Conservation (phyloP, 2,888 invertebrate genomes). For the Melinaea menophilus region DNA sequence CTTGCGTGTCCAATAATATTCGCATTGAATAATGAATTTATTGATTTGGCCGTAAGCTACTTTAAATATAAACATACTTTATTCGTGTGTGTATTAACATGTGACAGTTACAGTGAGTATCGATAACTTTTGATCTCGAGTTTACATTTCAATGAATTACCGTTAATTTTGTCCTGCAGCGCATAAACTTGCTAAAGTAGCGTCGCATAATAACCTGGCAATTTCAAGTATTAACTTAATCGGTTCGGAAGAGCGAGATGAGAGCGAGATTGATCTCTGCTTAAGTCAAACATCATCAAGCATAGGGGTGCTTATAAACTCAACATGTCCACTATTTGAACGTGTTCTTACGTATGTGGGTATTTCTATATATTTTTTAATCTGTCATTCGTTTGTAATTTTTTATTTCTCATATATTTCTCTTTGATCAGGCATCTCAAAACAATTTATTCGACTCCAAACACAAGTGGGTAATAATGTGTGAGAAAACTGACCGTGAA, state of each 20-base stretch:
- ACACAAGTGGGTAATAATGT: slow-evolving; percentile 52
- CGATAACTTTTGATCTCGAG: neutral
- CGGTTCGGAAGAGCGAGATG: neutral
- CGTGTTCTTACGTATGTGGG: slow-evolving; percentile 45
- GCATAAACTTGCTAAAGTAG: slow-evolving; percentile 11
- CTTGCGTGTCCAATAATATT: slow-evolving; percentile 26
- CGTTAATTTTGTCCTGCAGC: neutral
- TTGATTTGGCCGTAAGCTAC: slow-evolving; percentile 41
- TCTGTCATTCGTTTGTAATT: neutral
- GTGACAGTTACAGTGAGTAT: slow-evolving; percentile 28
- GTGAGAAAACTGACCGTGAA: slow-evolving; percentile 8
- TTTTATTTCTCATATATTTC: neutral
- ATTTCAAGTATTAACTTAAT: slow-evolving; percentile 13
- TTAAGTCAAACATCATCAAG: slow-evolving; percentile 19
- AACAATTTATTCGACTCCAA: slow-evolving; percentile 41
- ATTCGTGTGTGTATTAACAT: slow-evolving; percentile 43
- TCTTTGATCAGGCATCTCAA: slow-evolving; percentile 45
- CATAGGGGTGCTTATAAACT: slow-evolving; percentile 38
- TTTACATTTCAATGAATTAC: neutral
- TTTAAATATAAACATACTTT: slow-evolving; percentile 36
- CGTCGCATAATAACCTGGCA: slow-evolving; percentile 10
- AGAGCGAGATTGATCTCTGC: slow-evolving; percentile 19
- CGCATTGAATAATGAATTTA: slow-evolving; percentile 27
- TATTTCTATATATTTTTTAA: slow-evolving; percentile 18
- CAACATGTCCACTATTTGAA: slow-evolving; percentile 37